phyloP scores from a whole-genome alignment of 2,113 vertebrate species.

The Brachirus orientalis region DNA sequence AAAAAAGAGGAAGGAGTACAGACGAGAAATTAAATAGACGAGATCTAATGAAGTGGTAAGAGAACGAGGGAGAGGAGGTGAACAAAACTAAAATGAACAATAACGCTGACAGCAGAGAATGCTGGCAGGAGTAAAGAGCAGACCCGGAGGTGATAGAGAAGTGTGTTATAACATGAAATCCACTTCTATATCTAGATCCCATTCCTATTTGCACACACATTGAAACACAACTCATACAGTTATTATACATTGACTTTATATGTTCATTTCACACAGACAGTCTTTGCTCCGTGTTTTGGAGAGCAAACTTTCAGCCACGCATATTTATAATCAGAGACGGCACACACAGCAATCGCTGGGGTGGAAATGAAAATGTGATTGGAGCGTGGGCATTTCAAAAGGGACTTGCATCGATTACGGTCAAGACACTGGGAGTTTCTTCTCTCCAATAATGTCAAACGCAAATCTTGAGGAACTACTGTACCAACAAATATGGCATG shows the following conservation, averaged over 20 bases:
- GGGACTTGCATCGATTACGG: conserved; percentile 44
- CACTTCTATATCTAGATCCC: conserved; percentile 56
- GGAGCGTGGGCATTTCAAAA: conserved; percentile 34
- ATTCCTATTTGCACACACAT: conserved; percentile 70
- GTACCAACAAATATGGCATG: conserved; percentile 78
- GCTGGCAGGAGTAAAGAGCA: conserved; percentile 1
- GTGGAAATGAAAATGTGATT: conserved; percentile 41
- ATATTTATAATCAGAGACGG: conserved; percentile 32
- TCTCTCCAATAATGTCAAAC: conserved; percentile 22
- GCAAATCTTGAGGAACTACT: conserved; percentile 61
- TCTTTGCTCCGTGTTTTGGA: conserved; percentile 30
- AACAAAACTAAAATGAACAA: background rate
- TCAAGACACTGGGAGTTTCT: conserved; percentile 6
- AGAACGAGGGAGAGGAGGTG: conserved; percentile 8
- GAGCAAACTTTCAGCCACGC: conserved; percentile 38
- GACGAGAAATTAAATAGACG: no score
- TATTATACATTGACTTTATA: conserved; percentile 62
- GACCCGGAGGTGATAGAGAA: conserved; percentile 15
- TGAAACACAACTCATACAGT: conserved; percentile 63
- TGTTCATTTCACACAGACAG: conserved; percentile 58
- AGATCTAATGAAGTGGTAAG: conserved; percentile 3
- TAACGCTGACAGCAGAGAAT: conserved; percentile 2
- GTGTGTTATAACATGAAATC: conserved; percentile 47
- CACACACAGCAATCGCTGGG: conserved; percentile 27
- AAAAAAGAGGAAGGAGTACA: background rate